A percentile compares a stretch with the other conserved stretches of the same genome.
Conservation (phyloP, 2,797 vertebrate species). For the Prionace glauca region DNA sequence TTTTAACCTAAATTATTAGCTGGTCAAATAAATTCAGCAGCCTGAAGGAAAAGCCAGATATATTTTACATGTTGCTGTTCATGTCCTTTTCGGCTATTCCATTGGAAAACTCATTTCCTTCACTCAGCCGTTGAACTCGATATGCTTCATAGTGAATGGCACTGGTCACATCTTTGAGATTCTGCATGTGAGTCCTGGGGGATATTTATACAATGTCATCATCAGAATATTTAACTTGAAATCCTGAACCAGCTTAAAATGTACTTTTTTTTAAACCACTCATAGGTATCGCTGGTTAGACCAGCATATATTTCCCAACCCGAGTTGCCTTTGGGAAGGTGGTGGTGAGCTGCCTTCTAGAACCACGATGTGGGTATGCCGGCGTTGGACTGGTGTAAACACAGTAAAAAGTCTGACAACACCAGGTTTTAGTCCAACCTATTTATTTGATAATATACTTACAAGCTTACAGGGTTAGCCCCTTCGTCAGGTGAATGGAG, state of each 20-base stretch:
- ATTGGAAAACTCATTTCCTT: constrained; percentile 68
- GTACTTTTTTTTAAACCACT: background rate
- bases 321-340: too few species aligned
- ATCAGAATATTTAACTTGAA: background rate
- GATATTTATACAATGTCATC: constrained; percentile 17
- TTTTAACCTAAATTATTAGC: constrained; percentile 4
- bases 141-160: constrained; percentile 94
- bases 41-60: constrained; percentile 36
- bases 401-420: too few species aligned
- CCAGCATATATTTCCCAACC: too few species aligned
- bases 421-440: too few species aligned
- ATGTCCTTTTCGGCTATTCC: constrained; percentile 68
- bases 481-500: too few species aligned
- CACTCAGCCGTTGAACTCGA: constrained; percentile 84
- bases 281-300: too few species aligned
- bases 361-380: too few species aligned
- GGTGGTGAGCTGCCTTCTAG: too few species aligned
- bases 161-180: constrained; percentile 95
- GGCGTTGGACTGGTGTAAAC: too few species aligned
- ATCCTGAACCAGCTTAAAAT: background rate
- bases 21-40: constrained; percentile 49
- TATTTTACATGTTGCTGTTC: constrained; percentile 79
- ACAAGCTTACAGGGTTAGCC: too few species aligned
- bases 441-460: too few species aligned
- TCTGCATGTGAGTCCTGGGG: constrained; percentile 93